Conservation (phyloP, 2,888 invertebrate genomes). For the Leucophora obtusa region DNA sequence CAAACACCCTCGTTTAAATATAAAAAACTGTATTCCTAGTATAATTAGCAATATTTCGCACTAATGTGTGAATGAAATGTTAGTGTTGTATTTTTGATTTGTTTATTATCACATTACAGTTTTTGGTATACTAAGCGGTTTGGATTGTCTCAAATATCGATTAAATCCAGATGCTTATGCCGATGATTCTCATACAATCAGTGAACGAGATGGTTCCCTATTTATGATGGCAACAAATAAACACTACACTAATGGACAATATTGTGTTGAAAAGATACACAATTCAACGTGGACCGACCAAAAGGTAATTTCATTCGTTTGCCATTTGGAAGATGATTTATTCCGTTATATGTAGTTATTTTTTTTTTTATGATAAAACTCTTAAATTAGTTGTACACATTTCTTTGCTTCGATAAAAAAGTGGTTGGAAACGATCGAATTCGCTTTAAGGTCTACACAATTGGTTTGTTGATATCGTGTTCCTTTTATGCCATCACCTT, state of each 20-base stretch:
- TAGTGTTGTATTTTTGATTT: not conserved
- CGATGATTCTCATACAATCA: slow-evolving; percentile 73
- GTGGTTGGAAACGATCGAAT: slow-evolving; percentile 74
- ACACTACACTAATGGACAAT: slow-evolving; percentile 72
- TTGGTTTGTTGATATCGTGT: slow-evolving; percentile 82
- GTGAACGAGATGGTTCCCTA: slow-evolving; percentile 73
- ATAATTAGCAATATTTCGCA: not conserved
- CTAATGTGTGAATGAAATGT: slow-evolving; percentile 14
- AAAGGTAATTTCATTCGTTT: slow-evolving; percentile 68
- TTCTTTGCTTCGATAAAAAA: slow-evolving; percentile 75
- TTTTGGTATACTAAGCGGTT: slow-evolving; percentile 73
- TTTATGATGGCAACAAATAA: slow-evolving; percentile 68
- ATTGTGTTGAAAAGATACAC: slow-evolving; percentile 74
- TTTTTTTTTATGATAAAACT: slow-evolving; percentile 41
- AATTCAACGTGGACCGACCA: slow-evolving; percentile 66
- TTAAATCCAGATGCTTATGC: slow-evolving; percentile 71
- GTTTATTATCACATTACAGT: slow-evolving; percentile 65
- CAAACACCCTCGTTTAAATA: too few species aligned
- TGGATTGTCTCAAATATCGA: slow-evolving; percentile 74
- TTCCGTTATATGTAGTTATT: not conserved
- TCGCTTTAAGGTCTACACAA: slow-evolving; percentile 74
- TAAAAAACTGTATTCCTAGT: not conserved
- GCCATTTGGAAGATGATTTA: slow-evolving; percentile 27
- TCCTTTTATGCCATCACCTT: slow-evolving; percentile 83
- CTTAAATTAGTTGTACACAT: slow-evolving; percentile 74